These are phyloP conservation scores for Melanchra persicariae DNA, from an alignment of 2,888 invertebrate genomes.

Conservation along the genomic window DNA sequence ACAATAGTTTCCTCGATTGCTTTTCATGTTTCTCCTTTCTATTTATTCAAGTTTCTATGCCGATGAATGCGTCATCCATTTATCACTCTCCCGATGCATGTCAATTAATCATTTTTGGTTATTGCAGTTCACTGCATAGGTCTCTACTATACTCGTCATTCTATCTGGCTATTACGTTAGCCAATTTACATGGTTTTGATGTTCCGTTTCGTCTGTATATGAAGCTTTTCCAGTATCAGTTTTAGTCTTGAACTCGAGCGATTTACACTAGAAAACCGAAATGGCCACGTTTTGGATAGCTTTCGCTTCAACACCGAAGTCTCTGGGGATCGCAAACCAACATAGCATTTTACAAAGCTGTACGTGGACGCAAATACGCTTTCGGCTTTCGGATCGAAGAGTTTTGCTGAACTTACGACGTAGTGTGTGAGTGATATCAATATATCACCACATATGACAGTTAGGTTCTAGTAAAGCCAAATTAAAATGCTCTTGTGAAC, in stretches of 20 bases:
- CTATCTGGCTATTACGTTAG: conserved; percentile 20
- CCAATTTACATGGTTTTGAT: conserved; percentile 29
- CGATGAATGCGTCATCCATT: conserved; percentile 20
- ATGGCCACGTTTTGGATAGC: conserved; percentile 29
- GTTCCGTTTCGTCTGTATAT: conserved; percentile 6
- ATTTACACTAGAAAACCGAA: conserved; percentile 19
- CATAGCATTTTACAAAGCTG: conserved; percentile 20
- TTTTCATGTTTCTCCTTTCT: background rate
- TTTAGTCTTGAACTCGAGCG: conserved; percentile 12
- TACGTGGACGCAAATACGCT: conserved; percentile 7
- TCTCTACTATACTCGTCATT: background rate
- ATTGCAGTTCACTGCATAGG: conserved; percentile 19
- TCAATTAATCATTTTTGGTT: conserved; percentile 29
- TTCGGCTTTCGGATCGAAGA: background rate
- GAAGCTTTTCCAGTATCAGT: background rate
- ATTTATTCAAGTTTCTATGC: conserved; percentile 24
- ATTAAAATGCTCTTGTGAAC: background rate
- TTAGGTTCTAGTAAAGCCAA: background rate
- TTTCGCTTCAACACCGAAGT: conserved; percentile 27
- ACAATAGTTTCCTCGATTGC: background rate
- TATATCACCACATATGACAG: background rate
- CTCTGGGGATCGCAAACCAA: conserved; percentile 17
- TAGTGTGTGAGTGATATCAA: background rate
- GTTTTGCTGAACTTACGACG: background rate
- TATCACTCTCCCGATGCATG: conserved; percentile 15